Percentiles rank a stretch among this genome's conserved stretches.
Conservation (phyloP, 2,888 invertebrate genomes). For the Emmelina monodactyla region DNA sequence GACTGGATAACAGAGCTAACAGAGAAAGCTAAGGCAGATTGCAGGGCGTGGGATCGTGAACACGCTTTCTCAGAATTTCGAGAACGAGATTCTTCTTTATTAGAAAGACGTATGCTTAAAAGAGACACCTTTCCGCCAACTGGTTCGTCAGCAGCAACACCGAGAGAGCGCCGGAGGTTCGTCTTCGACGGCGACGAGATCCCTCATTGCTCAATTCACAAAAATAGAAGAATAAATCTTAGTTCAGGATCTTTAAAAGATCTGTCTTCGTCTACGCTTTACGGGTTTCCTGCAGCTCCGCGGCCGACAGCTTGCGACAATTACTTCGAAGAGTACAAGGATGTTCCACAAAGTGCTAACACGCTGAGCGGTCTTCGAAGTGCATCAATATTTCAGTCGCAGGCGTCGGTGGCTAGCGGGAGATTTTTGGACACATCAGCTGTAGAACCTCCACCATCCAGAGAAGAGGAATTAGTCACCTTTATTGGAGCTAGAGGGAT, state of each 20-base stretch:
- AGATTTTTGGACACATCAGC: constrained; percentile 74
- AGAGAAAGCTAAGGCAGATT: constrained; percentile 56
- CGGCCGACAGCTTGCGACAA: constrained; percentile 69
- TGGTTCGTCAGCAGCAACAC: constrained; percentile 52
- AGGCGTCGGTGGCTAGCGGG: constrained; percentile 71
- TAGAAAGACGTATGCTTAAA: constrained; percentile 55
- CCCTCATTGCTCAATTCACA: constrained; percentile 67
- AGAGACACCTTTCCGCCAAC: constrained; percentile 52
- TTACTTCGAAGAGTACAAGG: constrained; percentile 63
- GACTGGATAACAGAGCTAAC: constrained; percentile 66
- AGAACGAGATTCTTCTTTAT: constrained; percentile 46
- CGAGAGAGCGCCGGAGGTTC: constrained; percentile 66
- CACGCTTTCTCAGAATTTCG: constrained; percentile 57
- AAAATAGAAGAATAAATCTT: constrained; percentile 53
- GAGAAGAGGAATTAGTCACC: constrained; percentile 74
- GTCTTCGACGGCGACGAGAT: constrained; percentile 69
- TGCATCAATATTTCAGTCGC: constrained; percentile 58
- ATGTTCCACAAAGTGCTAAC: constrained; percentile 62
- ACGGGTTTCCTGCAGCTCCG: constrained; percentile 72
- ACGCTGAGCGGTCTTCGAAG: constrained; percentile 53
- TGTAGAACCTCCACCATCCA: constrained; percentile 69
- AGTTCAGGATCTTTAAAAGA: constrained; percentile 68
- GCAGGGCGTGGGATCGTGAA: constrained; percentile 58
- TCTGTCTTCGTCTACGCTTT: constrained; percentile 60
- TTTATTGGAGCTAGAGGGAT: constrained; percentile 71